Evolutionary conservation across 2,888 invertebrate genomes (phyloP), one percentile per base, ranked within the genome.

Genomic region (Volucella inflata): DNA sequence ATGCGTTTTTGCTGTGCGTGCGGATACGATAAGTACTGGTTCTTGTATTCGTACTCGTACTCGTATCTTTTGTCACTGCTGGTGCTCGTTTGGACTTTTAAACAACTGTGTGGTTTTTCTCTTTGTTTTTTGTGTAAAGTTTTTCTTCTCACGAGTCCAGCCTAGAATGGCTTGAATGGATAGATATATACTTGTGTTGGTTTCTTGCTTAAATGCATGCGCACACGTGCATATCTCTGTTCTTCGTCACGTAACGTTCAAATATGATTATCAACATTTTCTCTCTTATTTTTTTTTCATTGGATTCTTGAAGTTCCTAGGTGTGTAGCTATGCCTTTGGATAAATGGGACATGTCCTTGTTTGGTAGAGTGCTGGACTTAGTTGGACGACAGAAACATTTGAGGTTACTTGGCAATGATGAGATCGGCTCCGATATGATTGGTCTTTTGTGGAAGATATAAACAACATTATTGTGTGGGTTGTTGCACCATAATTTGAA

Each of bases 321-420:
- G 62, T 40, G 16, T 62, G 50, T 2, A 38, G 42, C 64, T 12
- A 2, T 36, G 11, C 46, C 38, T 14, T 55, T 48, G 48, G 55
- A 70, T 62, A 83, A 78, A 75, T 83, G 59, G 68, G 70, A 81
- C 70, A 70, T 71, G 65, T 76, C 81, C 81, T 81, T 81, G 30
- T 76, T 76, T 81, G 81, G 81, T 8, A 38, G 60, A 60, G 50
- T 64, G 57, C 16, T 48, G 42, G 48, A 40, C 46, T 0, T 4
- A 30, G 30, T 30, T 30, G 30, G 30, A 30, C 30, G 30, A 30
- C 30, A 4, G 68, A 46, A 53, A 60, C 68, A 77, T 68, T 53
- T 60, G 38, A 42, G 30, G 42, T 36, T 21, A 36, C 38, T 60
- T 16, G 44, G 17, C 6, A 57, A 48, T 14, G 55, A 9, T 70